Evolutionary conservation across 2,113 vertebrate species (phyloP).

Genomic region (Hypanus sabinus): DNA sequence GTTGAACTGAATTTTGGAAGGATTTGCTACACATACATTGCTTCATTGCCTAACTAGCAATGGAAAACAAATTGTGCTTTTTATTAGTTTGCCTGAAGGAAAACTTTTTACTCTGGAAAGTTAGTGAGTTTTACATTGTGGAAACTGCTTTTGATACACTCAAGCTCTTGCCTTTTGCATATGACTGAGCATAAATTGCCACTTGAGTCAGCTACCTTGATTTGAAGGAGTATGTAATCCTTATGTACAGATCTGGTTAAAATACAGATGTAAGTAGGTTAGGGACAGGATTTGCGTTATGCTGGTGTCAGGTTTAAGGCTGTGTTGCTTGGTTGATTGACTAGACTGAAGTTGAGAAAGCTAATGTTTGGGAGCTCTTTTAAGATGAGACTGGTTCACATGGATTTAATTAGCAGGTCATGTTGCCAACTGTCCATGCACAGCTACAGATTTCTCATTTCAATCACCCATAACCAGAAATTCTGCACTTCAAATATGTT

Average conservation of each 20-base stretch:
- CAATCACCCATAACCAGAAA: slow-evolving; percentile 79
- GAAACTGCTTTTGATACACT: background rate
- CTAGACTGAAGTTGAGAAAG: slow-evolving; percentile 41
- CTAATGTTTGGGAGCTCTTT: slow-evolving; percentile 57
- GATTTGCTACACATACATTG: too few relatives aligned
- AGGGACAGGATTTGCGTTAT: slow-evolving; percentile 52
- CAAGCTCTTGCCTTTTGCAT: background rate
- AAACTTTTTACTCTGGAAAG: too few relatives aligned
- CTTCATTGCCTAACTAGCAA: too few relatives aligned
- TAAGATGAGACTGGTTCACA: slow-evolving; percentile 64
- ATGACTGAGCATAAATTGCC: background rate
- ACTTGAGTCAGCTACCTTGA: background rate
- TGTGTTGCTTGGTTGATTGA: slow-evolving; percentile 49
- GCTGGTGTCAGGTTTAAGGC: slow-evolving; percentile 69
- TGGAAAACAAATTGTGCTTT: too few relatives aligned
- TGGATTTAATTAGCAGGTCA: slow-evolving; percentile 81
- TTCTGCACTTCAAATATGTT: slow-evolving; percentile 73
- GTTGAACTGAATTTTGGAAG: too few relatives aligned
- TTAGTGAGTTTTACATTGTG: background rate
- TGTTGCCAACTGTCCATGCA: slow-evolving; percentile 67
- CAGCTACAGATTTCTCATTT: slow-evolving; percentile 75
- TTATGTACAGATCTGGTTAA: background rate
- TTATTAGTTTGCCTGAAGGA: too few relatives aligned
- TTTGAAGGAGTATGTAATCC: background rate
- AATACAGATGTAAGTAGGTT: slow-evolving; percentile 51